Conservation (phyloP, 2,113 vertebrate species). For the Bos taurus region DNA sequence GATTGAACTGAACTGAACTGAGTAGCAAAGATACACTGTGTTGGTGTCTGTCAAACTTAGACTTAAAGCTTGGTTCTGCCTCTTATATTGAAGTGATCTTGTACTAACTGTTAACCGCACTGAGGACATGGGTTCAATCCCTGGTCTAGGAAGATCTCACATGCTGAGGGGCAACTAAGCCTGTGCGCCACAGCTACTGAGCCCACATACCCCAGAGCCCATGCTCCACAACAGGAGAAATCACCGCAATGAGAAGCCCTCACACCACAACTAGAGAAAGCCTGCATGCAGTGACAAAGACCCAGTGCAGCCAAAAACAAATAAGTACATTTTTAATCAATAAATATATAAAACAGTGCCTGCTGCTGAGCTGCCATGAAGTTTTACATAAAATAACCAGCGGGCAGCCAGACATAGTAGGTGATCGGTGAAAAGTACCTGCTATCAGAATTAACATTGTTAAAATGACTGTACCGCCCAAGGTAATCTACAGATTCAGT, state of each 20-base stretch:
- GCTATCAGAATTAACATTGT: not conserved
- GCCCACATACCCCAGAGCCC: not conserved
- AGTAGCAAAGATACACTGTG: not conserved
- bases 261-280: not conserved
- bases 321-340: not conserved
- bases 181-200: not conserved
- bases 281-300: not conserved
- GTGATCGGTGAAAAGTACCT: not conserved
- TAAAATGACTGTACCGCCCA: not conserved
- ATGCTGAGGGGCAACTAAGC: not conserved
- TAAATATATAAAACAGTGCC: not conserved
- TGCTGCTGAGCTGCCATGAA: not conserved
- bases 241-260: not conserved
- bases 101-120: no score
- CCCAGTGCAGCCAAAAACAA: not conserved
- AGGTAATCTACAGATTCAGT: not conserved
- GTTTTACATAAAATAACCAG: not conserved
- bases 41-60: not conserved
- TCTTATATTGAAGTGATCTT: not conserved
- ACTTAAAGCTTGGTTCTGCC: not conserved
- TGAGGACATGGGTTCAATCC: not conserved
- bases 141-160: not conserved
- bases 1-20: not conserved
- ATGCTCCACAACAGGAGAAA: not conserved
- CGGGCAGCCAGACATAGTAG: not conserved